Base-by-base conservation (phyloP, 2,113 vertebrate genomes). In the Scortum barcoo region DNA sequence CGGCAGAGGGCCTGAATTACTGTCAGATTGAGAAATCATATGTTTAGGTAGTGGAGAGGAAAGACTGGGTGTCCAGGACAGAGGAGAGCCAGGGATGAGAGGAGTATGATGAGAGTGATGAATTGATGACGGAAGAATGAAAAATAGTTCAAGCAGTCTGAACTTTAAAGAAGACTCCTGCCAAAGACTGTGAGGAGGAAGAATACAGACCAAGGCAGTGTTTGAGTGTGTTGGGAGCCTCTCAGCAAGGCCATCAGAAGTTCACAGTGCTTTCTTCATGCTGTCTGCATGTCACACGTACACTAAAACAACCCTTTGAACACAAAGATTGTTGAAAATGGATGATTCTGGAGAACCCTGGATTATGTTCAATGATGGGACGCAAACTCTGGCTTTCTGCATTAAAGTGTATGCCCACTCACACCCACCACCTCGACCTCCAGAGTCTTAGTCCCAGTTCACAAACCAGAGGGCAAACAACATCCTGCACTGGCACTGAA, bases 1-100 rank as follows among this genome's bases (percentile, higher is more conserved):
- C 91, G 85, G 87, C 80, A 58, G 65, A 86, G 76, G 80, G 83
- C 69, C 74, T 88, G 86, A 88, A 92, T 92, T 91, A 91, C 91
- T 88, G 90, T 91, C 90, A 88, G 80, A 91, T 85, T 85, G 87
- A 90, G 90, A 91, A 91, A 90, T 93, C 71, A 83, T 80, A 77
- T 92, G 90, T 46, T 93, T 91, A 91, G 83, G 89, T 88, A 67
- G 38, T 44, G 85, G 58, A 65, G 4, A 70, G 36, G 71, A 90
- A 84, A 78, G 83, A 69, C 54, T 51, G 73, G 65, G 80, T 80
- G 72, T 70, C 76, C 77, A 24, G 61, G 46, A 60, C 40, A 53
- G 51, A 22, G 28, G 28, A 40, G 36, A 44, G 40, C 53, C 26
- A 58, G 5, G 48, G 53, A 70, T 51, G 67, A 76, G 62, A 77